phyloP scores from a whole-genome alignment of 2,888 invertebrate species.

The Polydrusus pterygomalis region DNA sequence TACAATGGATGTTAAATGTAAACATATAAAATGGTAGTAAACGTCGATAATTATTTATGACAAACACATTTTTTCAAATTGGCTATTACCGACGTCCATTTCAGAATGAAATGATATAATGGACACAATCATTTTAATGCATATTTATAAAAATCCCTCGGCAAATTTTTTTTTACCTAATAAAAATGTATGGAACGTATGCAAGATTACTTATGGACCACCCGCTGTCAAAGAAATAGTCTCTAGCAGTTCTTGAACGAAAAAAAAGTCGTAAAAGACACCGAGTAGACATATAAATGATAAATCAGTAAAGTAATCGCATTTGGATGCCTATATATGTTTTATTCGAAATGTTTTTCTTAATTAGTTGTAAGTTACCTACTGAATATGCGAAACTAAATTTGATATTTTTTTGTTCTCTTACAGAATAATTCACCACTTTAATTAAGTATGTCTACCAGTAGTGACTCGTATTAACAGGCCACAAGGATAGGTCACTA shows the following conservation, averaged over 20 bases:
- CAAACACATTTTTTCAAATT: not conserved
- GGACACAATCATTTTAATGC: not conserved
- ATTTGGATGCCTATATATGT: too few species aligned
- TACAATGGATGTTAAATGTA: not conserved
- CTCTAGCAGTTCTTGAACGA: not conserved
- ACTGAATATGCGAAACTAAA: not conserved
- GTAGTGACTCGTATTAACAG: too few species aligned
- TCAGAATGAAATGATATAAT: not conserved
- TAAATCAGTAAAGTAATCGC: not conserved
- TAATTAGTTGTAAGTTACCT: not conserved
- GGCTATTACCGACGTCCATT: not conserved
- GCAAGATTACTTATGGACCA: not conserved
- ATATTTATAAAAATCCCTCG: not conserved
- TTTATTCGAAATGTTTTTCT: not conserved
- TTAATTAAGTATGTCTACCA: constrained; percentile 8
- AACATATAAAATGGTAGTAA: constrained; percentile 1
- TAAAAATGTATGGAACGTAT: not conserved
- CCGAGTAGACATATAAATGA: not conserved
- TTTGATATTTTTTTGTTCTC: not conserved
- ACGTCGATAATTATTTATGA: not conserved
- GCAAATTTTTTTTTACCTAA: not conserved
- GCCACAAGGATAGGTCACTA: too few species aligned
- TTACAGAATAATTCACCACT: not conserved
- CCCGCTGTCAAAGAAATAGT: not conserved
- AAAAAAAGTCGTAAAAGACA: constrained; percentile 7